Percentiles rank a stretch among this genome's conserved stretches.
Conservation (phyloP, 2,888 invertebrate species). For the Machimus rusticus region DNA sequence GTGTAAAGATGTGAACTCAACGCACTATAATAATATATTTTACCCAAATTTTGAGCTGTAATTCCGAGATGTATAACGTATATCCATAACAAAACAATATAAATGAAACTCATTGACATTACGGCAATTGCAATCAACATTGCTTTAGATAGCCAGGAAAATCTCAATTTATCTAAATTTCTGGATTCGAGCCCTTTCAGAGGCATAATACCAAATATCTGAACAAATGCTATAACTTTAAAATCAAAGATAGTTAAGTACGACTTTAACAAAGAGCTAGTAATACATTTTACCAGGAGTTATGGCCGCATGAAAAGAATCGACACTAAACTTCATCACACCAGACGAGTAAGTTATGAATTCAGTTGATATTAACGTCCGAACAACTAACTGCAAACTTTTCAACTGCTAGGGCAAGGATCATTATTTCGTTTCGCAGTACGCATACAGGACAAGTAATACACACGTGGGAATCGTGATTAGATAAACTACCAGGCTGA, state of each 20-base stretch:
- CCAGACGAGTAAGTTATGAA: not conserved
- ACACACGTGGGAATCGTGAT: not conserved
- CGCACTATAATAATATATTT: not conserved
- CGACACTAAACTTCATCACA: not conserved
- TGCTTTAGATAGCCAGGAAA: constrained; percentile 54
- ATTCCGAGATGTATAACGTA: not conserved
- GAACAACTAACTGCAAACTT: not conserved
- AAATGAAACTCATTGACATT: not conserved
- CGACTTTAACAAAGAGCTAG: not conserved
- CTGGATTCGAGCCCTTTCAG: constrained; percentile 63
- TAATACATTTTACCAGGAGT: constrained; percentile 27
- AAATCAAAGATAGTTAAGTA: not conserved
- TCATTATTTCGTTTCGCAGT: not conserved
- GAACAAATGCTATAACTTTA: constrained; percentile 61
- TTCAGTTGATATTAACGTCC: not conserved
- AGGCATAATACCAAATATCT: constrained; percentile 66
- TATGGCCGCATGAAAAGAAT: constrained; percentile 47
- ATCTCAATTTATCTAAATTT: constrained; percentile 61
- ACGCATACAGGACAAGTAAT: not conserved
- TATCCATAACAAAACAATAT: not conserved
- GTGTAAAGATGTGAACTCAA: not conserved
- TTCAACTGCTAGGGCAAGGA: not conserved
- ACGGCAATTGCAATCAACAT: not conserved
- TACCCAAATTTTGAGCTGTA: constrained; percentile 3
- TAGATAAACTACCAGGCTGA: not conserved